Evolutionary conservation across 2,113 vertebrate species (phyloP), one percentile per base, ranked within the genome.

Genomic region (Ginglymostoma cirratum): DNA sequence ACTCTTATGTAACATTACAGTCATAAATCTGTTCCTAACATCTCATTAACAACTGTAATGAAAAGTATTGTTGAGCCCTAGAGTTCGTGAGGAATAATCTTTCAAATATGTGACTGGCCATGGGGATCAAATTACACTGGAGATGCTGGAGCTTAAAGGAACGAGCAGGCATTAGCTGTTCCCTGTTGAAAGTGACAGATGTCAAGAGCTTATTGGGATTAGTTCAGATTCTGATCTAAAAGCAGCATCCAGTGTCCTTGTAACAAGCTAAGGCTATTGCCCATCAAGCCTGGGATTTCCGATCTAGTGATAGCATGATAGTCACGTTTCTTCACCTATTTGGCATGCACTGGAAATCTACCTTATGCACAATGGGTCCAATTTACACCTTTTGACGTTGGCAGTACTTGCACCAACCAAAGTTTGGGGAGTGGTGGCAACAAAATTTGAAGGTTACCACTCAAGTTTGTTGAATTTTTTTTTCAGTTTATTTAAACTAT

Each of bases 191-290:
- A 27, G 67, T 70, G 66, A 48, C 93, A 95, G 66, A 94, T 48
- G 67, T 72, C 42, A 70, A 23, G 93, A 95, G 93, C 48, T 95
- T 70, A 95, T 70, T 48, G 93, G 21, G 93, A 95, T 95, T 95
- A 70, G 70, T 72, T 94, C 38, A 72, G 93, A 70, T 95, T 95
- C 67, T 24, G 27, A 72, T 24, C 67, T 55, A 67, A 72, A 42
- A 95, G 67, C 66, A 66, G 92, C 65, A 69, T 69, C 67, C n/a
- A 30, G 38, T 42, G 21, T 27, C 66, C 23, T 70, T 42, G 67
- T 95, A 72, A 95, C 48, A 66, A 23, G 34, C 17, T 66, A 66
- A 93, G 61, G 34, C 89, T 93, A 23, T 93, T 42, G 93, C 45
- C 66, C 48, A 42, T 45, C 66, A 72, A 70, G 93, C 66, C 38